Evolutionary conservation across 2,888 invertebrate genomes (phyloP).

Genomic region (Argyresthia albistria): DNA sequence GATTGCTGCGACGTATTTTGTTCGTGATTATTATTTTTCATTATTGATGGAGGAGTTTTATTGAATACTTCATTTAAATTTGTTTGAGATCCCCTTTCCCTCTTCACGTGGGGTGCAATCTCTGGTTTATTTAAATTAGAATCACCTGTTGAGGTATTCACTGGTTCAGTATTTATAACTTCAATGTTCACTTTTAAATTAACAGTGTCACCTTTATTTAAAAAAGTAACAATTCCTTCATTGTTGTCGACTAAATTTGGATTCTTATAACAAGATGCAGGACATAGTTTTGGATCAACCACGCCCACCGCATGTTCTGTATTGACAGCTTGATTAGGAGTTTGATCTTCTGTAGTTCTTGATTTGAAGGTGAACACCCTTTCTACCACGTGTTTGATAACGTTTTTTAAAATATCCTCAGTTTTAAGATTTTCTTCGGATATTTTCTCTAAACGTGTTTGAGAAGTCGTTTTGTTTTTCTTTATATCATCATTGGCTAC

Average conservation of each 20-base stretch:
- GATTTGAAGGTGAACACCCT: not conserved
- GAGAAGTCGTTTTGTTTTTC: not conserved
- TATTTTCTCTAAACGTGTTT: not conserved
- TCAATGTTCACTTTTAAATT: conserved; percentile 20
- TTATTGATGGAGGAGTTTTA: not conserved
- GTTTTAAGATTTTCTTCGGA: not conserved
- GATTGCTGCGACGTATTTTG: no score
- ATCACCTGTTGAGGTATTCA: not conserved
- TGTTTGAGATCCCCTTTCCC: not conserved
- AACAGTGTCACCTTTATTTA: conserved; percentile 28
- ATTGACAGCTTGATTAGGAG: not conserved
- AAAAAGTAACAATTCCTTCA: conserved; percentile 18
- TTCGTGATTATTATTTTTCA: not conserved
- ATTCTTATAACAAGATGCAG: not conserved
- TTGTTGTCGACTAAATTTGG: not conserved
- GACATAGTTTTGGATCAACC: not conserved
- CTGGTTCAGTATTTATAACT: conserved; percentile 4
- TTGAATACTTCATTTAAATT: not conserved
- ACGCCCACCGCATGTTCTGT: not conserved
- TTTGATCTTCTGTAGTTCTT: not conserved
- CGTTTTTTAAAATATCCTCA: not conserved
- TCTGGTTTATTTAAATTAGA: not conserved
- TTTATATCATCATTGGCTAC: not conserved
- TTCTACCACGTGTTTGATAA: not conserved
- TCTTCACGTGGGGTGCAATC: not conserved